Base-by-base conservation (phyloP, 2,113 vertebrate genomes). In the Polyodon spathula region DNA sequence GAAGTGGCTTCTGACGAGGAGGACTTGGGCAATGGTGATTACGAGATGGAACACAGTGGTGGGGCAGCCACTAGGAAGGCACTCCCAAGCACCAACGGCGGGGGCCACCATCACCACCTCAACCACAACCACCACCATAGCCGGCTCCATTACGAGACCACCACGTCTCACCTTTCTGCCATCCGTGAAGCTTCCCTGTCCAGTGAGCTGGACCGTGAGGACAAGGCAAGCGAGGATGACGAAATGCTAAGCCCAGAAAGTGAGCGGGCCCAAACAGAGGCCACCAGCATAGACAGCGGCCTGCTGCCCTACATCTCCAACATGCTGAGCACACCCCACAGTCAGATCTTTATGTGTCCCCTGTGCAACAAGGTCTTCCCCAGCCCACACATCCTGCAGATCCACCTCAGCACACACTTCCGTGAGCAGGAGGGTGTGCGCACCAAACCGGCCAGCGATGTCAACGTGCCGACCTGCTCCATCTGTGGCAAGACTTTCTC, bases 401-500 rank as follows among this genome's bases (percentile, higher is more conserved):
- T 99, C 64, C 96, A 99, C 82, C 90, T 99, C 84, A 99, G 96
- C 91, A 97, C 95, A 66, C 96, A 99, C 88, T 99, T 99, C 87
- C 89, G 95, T 40, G 96, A 99, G 91, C 95, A 98, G 92, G 97
- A 98, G 74, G 94, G 94, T 62, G 88, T 96, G 70, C 93, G 96
- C 83, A 81, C 93, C 86, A 98, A 98, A 82, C 93, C 95, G 44
- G 88, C 93, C 51, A 85, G 92, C 16, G 95, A 97, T 77, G 94
- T 98, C 87, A 97, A 97, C 69, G 95, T 98, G 76, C 96, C 96
- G 38, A 99, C 96, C 72, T 99, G 96, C 88, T 95, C 90, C 15
- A 89, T 98, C 84, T 99, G 96, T 81, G 96, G 95, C 86, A 99
- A 99, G 89, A 99, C 96, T 80, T 99, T 99, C 90, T 99, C 96